These are phyloP conservation scores for Galbula dea DNA, from an alignment of 2,113 vertebrate genomes.

Conservation along the genomic window DNA sequence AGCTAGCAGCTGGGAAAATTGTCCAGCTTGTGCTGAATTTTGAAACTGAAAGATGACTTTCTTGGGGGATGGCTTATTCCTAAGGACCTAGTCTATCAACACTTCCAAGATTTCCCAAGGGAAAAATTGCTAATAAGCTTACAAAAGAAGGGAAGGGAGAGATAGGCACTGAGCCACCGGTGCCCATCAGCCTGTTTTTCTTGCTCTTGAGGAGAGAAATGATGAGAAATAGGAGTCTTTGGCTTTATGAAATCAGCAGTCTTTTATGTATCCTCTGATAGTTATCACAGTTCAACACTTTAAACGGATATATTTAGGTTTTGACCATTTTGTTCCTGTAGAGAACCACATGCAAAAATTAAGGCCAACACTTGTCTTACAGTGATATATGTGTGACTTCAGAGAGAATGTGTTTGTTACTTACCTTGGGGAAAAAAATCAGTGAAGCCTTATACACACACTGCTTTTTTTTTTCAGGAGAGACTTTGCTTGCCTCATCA, in stretches of 20 bases:
- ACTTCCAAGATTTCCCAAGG: too few relatives aligned
- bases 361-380: neutral
- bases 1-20: neutral
- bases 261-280: neutral
- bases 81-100: too few relatives aligned
- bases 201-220: neutral
- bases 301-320: neutral
- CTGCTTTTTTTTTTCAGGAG: slow-evolving; percentile 78
- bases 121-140: neutral
- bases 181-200: neutral
- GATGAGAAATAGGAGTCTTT: too few relatives aligned
- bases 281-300: neutral
- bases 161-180: neutral
- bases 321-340: neutral
- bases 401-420: neutral
- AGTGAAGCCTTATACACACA: neutral
- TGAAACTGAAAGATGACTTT: neutral
- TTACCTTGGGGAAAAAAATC: neutral
- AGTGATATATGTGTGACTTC: neutral
- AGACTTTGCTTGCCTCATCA: slow-evolving; percentile 96
- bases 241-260: neutral
- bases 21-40: neutral
- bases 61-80: neutral
- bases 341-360: neutral
- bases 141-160: neutral